Base-by-base conservation (phyloP, 2,888 invertebrate species). In the Cacoxenus indagator region DNA sequence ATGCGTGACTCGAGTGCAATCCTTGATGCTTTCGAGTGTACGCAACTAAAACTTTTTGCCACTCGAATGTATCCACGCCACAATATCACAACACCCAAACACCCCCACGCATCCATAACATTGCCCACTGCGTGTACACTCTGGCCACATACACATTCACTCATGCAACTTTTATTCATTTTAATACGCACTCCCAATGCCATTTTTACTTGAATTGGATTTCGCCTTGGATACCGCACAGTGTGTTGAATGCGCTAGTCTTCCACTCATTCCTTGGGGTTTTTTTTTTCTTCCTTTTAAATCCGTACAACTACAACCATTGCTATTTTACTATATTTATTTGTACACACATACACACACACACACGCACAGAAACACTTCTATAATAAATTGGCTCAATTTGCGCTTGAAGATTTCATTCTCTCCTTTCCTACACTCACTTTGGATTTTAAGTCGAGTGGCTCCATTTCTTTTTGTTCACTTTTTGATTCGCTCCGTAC, bases 341-440 rank as follows among this genome's bases (percentile, higher is more conserved):
- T 4, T 46, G 46, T 2, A 46, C 31, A 31, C 31, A 31, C 31
- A 26, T 55, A 55, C 26, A 55, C 14, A 27, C 27, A 55, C 24
- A 55, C 24, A 4, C 27, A 14, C 24, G 9, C 22, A 26, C 37
- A 22, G 75, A 77, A 76, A 27, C 75, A 76, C 81, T 76, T 83
- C 71, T 72, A 76, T 76, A 51, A 76, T 76, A 79, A 83, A 83
- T 81, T 81, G 83, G 83, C 83, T 83, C 83, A 83, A 81, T 81
- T 83, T 81, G 76, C 80, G 73, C 71, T 70, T 17, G 51, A 48
- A 59, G 61, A 51, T 62, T 67, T 67, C 31, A 17, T 65, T 26
- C 61, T 54, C 24, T 66, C 55, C 46, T 66, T 66, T 24, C 6
- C 55, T 43, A n/a, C n/a, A n/a, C n/a, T n/a, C n/a, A n/a, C 61